Evolutionary conservation across 2,888 invertebrate species (phyloP), one percentile per base, ranked within the genome.

Genomic region (Chloromyia formosa): DNA sequence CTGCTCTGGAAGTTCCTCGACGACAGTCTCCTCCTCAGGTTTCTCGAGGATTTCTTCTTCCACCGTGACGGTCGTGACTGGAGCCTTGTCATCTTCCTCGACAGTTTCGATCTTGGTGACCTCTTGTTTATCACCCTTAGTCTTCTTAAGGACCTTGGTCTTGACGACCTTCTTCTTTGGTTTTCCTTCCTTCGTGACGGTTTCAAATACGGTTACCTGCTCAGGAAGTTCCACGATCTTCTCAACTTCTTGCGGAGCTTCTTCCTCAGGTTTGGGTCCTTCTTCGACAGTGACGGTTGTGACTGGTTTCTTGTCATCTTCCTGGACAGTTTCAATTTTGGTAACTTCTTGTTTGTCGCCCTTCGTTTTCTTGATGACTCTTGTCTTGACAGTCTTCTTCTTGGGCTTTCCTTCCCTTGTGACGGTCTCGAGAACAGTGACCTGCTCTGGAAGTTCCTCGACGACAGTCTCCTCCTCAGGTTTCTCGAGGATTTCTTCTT

Each of bases 401-500:
- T 82, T 84, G 0, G 85, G 83, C 64, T 80, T 81, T n/a, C 82
- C 84, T 74, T 82, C 82, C 23, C 79, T 78, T 0, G 87, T 86
- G 3, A 77, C 27, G 1, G 86, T 74, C 40, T 87, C 87, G 1
- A 85, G 83, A 1, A 87, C 80, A 73, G 83, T 81, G 1, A 86
- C 81, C 74, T 84, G 80, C 80, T 86, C 85, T 1, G 86, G 84
- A 64, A 77, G 53, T 76, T 78, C 77, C 49, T 77, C 22, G 9
- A 78, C 27, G 23, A 80, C 76, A 14, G 80, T 78, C 73, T 79
- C 74, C 78, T 80, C 56, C 12, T 72, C 22, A 0, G 22, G 42
- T 1, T 22, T 60, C n/a, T n/a, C n/a, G n/a, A n/a, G n/a, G 40
- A 42, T 58, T 18, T n/a, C 22, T 22, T 72, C 72, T 3, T 82